These are phyloP conservation scores for Drosophila antonietae DNA, from an alignment of 2,888 invertebrate genomes.

Conservation along the genomic window DNA sequence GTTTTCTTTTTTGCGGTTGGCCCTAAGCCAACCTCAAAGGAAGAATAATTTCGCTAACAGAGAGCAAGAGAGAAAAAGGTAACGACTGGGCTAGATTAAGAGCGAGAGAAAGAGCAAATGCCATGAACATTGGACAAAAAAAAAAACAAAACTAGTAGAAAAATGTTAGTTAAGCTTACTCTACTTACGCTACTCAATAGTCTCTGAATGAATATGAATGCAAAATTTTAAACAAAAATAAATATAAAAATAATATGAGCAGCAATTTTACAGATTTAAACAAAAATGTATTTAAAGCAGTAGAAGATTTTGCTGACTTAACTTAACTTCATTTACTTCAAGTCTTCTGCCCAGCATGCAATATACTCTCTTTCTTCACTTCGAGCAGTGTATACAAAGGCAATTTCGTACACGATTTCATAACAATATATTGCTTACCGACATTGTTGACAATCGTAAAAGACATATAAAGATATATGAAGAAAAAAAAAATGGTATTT, in stretches of 20 bases:
- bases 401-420: constrained; percentile 37
- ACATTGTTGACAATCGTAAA: constrained; percentile 47
- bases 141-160: background rate
- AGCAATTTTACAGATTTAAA: background rate
- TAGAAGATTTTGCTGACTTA: background rate
- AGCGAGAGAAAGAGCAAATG: constrained; percentile 9
- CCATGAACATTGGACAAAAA: constrained; percentile 19
- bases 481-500: constrained; percentile 7
- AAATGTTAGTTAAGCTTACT: background rate
- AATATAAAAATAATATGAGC: background rate
- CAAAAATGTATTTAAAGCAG: background rate
- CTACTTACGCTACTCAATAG: constrained; percentile 4
- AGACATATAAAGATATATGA: background rate
- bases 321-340: background rate
- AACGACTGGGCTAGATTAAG: background rate
- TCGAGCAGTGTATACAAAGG: background rate
- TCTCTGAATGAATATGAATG: background rate
- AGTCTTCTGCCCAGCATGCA: background rate
- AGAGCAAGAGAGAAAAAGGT: background rate
- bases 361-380: constrained; percentile 9
- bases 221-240: background rate
- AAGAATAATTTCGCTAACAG: constrained; percentile 4
- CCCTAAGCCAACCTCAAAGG: constrained; percentile 50
- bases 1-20: constrained; percentile 22
- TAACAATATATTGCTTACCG: constrained; percentile 51